phyloP scores from a whole-genome alignment of 1,140 invertebrate genomes.

The Potamilus streckersoni region DNA sequence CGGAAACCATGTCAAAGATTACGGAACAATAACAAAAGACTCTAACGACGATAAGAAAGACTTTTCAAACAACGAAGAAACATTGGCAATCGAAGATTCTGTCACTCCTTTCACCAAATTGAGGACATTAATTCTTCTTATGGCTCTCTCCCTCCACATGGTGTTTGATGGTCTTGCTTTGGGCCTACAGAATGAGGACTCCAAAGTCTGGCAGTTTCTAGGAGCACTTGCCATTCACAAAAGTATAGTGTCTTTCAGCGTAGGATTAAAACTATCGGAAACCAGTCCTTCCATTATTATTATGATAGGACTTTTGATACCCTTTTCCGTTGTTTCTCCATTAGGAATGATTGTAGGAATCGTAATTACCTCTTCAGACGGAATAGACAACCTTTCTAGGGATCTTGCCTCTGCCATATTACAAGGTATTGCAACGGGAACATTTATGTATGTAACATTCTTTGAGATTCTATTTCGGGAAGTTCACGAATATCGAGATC shows the following conservation, averaged over 20 bases:
- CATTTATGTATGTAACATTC: conserved; percentile 90
- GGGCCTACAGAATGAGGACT: conserved; percentile 57
- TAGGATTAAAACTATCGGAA: conserved; percentile 77
- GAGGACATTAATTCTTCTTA: conserved; percentile 44
- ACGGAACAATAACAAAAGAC: too few relatives aligned
- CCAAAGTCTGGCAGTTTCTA: conserved; percentile 78
- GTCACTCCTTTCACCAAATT: conserved; percentile 31
- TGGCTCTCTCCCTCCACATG: conserved; percentile 57
- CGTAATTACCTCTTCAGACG: conserved; percentile 63
- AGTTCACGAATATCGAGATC: conserved; percentile 26
- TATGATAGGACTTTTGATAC: conserved; percentile 36
- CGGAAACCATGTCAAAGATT: too few relatives aligned
- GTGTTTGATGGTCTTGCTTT: conserved; percentile 58
- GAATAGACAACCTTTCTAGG: conserved; percentile 29
- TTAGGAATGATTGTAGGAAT: conserved; percentile 72
- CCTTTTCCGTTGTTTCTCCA: conserved; percentile 79
- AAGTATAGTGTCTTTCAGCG: conserved; percentile 81
- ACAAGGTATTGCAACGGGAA: conserved; percentile 83
- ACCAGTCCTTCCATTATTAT: conserved; percentile 70
- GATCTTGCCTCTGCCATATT: conserved; percentile 68
- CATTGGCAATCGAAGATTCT: too few relatives aligned
- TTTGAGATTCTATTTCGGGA: conserved; percentile 84
- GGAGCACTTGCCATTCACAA: conserved; percentile 76
- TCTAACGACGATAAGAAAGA: too few relatives aligned
- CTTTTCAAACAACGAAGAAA: too few relatives aligned